These are phyloP conservation scores for Polyergus mexicanus DNA, from an alignment of 1,140 invertebrate species.

Conservation along the genomic window DNA sequence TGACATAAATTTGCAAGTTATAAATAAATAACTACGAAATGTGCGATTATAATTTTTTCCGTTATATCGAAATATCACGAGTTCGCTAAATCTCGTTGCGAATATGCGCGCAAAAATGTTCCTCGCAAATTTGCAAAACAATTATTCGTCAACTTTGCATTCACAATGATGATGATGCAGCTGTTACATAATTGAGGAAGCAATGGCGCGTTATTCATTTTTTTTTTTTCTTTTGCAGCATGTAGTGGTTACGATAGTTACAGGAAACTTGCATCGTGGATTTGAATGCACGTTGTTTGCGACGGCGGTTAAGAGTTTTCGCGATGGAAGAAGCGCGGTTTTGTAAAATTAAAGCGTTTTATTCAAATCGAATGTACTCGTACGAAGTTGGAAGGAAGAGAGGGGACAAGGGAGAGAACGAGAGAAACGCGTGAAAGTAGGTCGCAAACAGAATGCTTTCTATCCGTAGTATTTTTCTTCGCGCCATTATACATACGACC, in stretches of 20 bases:
- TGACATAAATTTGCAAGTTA: conserved; percentile 5
- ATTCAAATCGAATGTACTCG: conserved; percentile 58
- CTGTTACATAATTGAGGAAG: conserved; percentile 2
- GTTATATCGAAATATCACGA: conserved; percentile 18
- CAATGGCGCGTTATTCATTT: neutral
- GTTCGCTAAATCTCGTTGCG: neutral
- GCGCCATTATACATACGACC: conserved; percentile 65
- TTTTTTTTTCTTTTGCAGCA: conserved; percentile 1
- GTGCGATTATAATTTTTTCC: conserved; percentile 19
- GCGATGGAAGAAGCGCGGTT: conserved; percentile 26
- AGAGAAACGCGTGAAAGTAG: conserved; percentile 37
- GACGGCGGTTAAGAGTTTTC: conserved; percentile 52
- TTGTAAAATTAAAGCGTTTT: conserved; percentile 71
- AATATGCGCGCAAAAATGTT: neutral
- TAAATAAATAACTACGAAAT: conserved; percentile 30
- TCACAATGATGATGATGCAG: conserved; percentile 1
- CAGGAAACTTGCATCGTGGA: neutral
- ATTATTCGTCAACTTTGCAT: conserved; percentile 49
- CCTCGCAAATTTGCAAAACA: conserved; percentile 19
- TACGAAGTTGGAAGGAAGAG: neutral
- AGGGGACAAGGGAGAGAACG: neutral
- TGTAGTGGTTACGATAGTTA: neutral
- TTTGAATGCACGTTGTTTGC: conserved; percentile 58
- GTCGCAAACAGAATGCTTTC: conserved; percentile 36
- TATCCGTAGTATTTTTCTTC: conserved; percentile 60